These are phyloP conservation scores for Oenanthe melanoleuca DNA, from an alignment of 2,113 vertebrate species.

Conservation along the genomic window DNA sequence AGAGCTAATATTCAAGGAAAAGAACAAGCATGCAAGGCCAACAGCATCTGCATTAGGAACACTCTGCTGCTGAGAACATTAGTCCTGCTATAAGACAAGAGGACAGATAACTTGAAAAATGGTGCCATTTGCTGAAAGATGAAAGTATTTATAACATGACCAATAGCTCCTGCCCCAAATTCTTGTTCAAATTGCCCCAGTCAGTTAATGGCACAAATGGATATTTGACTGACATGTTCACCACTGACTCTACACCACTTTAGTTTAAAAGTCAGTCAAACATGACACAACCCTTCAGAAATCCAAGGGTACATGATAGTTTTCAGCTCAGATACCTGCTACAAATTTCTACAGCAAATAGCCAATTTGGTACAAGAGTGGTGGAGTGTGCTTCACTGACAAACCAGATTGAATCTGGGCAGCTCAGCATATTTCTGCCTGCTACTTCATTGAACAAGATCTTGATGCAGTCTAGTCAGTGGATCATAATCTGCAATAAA, in stretches of 20 bases:
- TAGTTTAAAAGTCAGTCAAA: constrained; percentile 40
- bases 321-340: constrained; percentile 44
- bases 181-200: constrained; percentile 17
- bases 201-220: constrained; percentile 13
- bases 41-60: not conserved
- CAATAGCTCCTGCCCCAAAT: not conserved
- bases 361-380: constrained; percentile 28
- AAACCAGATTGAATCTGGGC: constrained; percentile 30
- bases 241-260: not conserved
- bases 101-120: not conserved
- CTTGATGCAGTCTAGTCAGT: constrained; percentile 15
- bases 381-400: constrained; percentile 45
- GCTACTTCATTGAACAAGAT: constrained; percentile 15
- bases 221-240: constrained; percentile 29
- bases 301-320: constrained; percentile 24
- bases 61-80: not conserved
- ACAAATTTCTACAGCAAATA: constrained; percentile 42
- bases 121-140: not conserved
- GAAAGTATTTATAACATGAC: not conserved
- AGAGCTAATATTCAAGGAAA: not conserved
- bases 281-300: not conserved
- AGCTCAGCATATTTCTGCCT: constrained; percentile 25
- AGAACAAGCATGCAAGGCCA: not conserved
- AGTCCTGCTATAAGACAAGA: not conserved
- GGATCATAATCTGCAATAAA: not conserved